phyloP scores from a whole-genome alignment of 2,888 invertebrate genomes.

The Melanophora roralis region DNA sequence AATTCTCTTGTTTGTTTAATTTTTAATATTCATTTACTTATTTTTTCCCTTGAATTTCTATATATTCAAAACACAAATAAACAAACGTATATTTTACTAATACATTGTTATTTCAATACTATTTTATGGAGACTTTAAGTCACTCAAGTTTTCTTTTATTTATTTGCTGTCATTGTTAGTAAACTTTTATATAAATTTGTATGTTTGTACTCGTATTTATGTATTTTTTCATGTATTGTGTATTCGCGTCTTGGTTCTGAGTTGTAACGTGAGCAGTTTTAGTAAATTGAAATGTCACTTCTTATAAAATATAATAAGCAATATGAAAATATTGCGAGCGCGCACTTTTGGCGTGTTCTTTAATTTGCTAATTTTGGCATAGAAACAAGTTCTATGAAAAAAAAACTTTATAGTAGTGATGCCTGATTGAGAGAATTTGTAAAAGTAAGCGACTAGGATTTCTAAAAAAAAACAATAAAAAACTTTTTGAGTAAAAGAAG shows the following conservation, averaged over 20 bases:
- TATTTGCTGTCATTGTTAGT: conserved; percentile 8
- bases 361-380: background rate
- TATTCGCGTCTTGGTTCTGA: background rate
- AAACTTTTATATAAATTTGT: too few relatives aligned
- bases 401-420: background rate
- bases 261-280: conserved; percentile 58
- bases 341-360: conserved; percentile 15
- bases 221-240: background rate
- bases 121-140: background rate
- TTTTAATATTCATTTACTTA: background rate
- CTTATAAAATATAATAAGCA: conserved; percentile 40
- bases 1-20: background rate
- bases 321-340: conserved; percentile 34
- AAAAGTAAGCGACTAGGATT: too few relatives aligned
- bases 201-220: too few relatives aligned
- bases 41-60: conserved; percentile 17
- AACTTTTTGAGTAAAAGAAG: too few relatives aligned
- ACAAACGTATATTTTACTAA: background rate
- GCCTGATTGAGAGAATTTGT: too few relatives aligned
- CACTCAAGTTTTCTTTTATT: background rate
- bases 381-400: conserved; percentile 25
- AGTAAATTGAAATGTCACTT: conserved; percentile 58
- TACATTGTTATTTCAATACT: background rate
- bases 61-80: too few relatives aligned
- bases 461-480: too few relatives aligned